Conservation (phyloP, 2,888 invertebrate genomes). For the Cybosia mesomella region DNA sequence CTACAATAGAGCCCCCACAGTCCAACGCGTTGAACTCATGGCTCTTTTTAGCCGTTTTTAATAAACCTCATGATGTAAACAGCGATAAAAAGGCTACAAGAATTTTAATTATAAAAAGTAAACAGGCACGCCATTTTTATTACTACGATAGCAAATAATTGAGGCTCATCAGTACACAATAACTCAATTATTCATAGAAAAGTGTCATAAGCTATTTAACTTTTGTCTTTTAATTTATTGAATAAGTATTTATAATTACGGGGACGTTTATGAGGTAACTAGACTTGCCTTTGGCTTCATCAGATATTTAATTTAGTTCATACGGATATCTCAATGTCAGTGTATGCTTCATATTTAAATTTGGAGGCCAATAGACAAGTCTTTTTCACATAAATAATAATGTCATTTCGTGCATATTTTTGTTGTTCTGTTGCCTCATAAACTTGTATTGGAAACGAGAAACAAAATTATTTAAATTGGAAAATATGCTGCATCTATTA, state of each 20-base stretch:
- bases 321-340: too few relatives aligned
- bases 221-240: too few relatives aligned
- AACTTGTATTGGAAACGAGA: background rate
- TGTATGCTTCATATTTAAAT: too few relatives aligned
- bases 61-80: conserved; percentile 9
- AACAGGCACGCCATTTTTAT: background rate
- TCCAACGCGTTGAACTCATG: conserved; percentile 1
- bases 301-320: background rate
- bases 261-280: background rate
- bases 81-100: background rate
- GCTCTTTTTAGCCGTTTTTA: conserved; percentile 7
- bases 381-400: too few relatives aligned
- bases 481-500: background rate
- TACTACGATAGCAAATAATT: background rate
- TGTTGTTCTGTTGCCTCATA: background rate
- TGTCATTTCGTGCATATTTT: too few relatives aligned
- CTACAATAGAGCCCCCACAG: conserved; percentile 21
- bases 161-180: background rate
- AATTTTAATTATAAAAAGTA: conserved; percentile 9
- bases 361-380: too few relatives aligned
- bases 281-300: background rate
- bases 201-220: too few relatives aligned
- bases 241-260: too few relatives aligned
- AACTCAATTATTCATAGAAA: background rate
- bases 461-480: too few relatives aligned